phyloP scores from a whole-genome alignment of 2,797 vertebrate genomes.

The Muscicapa striata region DNA sequence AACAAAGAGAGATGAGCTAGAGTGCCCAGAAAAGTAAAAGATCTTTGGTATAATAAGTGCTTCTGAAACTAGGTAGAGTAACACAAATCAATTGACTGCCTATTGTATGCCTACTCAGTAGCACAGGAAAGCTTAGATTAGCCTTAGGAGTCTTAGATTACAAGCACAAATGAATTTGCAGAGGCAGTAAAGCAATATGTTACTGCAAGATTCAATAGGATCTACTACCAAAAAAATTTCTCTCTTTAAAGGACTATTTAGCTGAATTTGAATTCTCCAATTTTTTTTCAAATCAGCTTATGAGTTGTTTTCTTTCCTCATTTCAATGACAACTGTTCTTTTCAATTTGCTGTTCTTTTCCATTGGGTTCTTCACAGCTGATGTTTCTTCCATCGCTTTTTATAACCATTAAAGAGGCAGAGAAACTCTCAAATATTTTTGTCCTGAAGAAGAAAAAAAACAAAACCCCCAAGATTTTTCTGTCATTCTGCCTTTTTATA shows the following conservation, averaged over 20 bases:
- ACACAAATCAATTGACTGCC: conserved; percentile 3
- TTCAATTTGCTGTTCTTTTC: not conserved
- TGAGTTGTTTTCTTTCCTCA: not conserved
- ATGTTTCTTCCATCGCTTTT: not conserved
- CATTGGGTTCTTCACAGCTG: not conserved
- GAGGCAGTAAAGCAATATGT: not conserved
- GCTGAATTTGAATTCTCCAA: not conserved
- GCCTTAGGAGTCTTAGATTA: not conserved
- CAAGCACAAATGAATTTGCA: conserved; percentile 23
- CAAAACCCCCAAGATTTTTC: not conserved
- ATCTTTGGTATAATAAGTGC: not conserved
- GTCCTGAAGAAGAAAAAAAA: not conserved
- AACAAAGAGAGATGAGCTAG: not conserved
- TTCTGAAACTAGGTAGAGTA: conserved; percentile 8
- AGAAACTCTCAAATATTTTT: not conserved
- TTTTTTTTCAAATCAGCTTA: not conserved
- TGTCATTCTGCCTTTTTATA: not conserved
- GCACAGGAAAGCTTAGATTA: not conserved
- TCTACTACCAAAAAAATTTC: not conserved
- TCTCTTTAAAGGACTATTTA: not conserved
- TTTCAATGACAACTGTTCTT: not conserved
- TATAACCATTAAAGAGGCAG: not conserved
- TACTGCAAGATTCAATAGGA: not conserved
- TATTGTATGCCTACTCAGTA: not conserved
- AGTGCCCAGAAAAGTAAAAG: not conserved